These are phyloP conservation scores for Acanthaster planci DNA, from an alignment of 35 echinoderm and acorn worm species.

Conservation along the genomic window DNA sequence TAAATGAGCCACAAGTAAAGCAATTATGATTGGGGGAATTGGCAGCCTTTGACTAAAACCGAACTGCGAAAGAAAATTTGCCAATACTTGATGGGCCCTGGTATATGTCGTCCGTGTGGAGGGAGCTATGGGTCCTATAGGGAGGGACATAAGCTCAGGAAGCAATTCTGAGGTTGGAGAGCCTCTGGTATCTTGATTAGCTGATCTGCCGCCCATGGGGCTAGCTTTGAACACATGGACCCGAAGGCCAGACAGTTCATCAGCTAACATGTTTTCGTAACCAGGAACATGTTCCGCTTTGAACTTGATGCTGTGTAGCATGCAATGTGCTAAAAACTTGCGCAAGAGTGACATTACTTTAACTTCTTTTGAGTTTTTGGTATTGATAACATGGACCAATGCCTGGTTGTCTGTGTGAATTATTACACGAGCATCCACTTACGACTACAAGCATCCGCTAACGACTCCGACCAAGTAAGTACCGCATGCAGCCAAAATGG, in stretches of 20 bases:
- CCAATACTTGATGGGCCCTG: background rate
- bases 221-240: background rate
- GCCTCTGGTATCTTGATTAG: background rate
- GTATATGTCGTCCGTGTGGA: background rate
- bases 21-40: background rate
- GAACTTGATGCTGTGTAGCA: background rate
- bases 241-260: background rate
- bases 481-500: background rate
- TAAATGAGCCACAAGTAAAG: background rate
- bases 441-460: background rate
- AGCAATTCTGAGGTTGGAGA: background rate
- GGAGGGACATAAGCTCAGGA: background rate
- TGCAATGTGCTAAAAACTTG: background rate
- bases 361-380: background rate
- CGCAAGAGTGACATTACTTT: background rate
- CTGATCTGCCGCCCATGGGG: background rate
- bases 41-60: background rate
- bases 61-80: background rate
- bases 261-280: constrained; percentile 5
- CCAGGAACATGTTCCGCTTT: background rate
- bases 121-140: background rate
- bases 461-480: background rate
- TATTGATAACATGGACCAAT: constrained; percentile 14
- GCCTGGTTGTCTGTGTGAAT: constrained; percentile 33
- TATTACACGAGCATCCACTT: background rate